phyloP scores from a whole-genome alignment of 2,797 vertebrate genomes.

The Pseudochirops corinnae region DNA sequence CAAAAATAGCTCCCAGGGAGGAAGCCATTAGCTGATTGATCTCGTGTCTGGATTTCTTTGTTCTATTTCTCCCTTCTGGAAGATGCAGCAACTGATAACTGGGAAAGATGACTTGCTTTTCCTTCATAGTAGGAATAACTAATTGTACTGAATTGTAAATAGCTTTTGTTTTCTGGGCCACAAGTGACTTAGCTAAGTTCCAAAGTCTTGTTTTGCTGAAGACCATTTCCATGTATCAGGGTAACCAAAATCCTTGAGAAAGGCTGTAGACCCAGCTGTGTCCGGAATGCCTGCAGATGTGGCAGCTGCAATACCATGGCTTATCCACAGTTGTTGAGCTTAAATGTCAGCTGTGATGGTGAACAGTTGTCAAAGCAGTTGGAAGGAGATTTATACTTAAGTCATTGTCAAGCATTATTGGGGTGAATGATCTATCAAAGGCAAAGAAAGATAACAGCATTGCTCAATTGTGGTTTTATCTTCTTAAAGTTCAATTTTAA shows the following conservation, averaged over 20 bases:
- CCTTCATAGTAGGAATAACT: conserved; percentile 41
- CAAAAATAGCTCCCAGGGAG: conserved; percentile 51
- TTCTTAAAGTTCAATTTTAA: conserved; percentile 23
- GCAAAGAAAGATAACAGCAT: conserved; percentile 14
- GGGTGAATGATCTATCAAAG: conserved; percentile 1
- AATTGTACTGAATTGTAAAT: conserved; percentile 9
- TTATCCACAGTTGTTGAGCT: conserved; percentile 57
- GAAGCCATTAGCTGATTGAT: conserved; percentile 56
- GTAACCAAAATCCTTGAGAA: not conserved
- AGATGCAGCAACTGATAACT: conserved; percentile 45
- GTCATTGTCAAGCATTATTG: conserved; percentile 30
- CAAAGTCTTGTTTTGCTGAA: conserved; percentile 39
- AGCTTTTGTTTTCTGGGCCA: conserved; percentile 4
- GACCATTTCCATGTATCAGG: conserved; percentile 8
- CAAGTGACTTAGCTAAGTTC: conserved; percentile 44
- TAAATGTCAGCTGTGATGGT: conserved; percentile 32
- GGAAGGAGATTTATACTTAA: conserved; percentile 37
- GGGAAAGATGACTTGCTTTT: conserved; percentile 50
- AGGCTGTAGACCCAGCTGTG: not conserved
- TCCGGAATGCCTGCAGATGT: not conserved
- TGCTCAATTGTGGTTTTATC: not conserved
- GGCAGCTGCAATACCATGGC: conserved; percentile 65
- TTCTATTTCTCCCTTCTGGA: conserved; percentile 56
- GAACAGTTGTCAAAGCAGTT: conserved; percentile 59
- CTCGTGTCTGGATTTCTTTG: conserved; percentile 31